Base-by-base conservation (phyloP, 2,797 vertebrate genomes). In the Naso thynnoides region DNA sequence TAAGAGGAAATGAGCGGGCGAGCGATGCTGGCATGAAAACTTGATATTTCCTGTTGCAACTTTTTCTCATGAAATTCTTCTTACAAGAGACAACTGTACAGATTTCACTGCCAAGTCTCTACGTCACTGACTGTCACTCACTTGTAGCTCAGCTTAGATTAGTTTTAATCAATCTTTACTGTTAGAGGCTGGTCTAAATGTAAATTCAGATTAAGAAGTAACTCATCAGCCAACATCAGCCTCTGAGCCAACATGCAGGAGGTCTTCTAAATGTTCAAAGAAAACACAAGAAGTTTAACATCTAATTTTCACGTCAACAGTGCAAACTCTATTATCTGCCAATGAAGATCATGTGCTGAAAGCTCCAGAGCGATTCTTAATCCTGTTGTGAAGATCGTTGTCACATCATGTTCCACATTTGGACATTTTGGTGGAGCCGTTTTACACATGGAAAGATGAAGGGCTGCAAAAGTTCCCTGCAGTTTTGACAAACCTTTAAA, bases 1-100 rank as follows among this genome's bases (percentile, higher is more conserved):
- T n/a, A 31, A 54, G 56, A 74, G 63, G 63, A 67, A 74, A 66
- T 18, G 53, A 73, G 23, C 27, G 14, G 18, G 21, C 0, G 5
- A 44, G 54, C 36, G 27, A 44, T n/a, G 27, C 11, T 49, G 70
- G 44, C 53, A 50, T 1, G 27, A 44, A 52, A 64, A 50, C 45
- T 1, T n/a, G 7, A 64, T 13, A 44, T 36, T 58, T 65, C 70
- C 70, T 65, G 70, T 45, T 64, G 14, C 21, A 38, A 8, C 47
- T 50, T 44, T 38, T 33, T 3, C n/a, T 72, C 7, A 41, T 48
- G 24, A 6, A 21, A 61, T 15, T 41, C 44, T 3, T 29, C 5
- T 0, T n/a, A n/a, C n/a, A 5, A 6, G 19, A 10, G 24, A 24
- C 2, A 71, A 47, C 58, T 0, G 39, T 4, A 1, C 3, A 19